phyloP scores from a whole-genome alignment of 2,113 vertebrate genomes.

The Oenanthe oenanthe region DNA sequence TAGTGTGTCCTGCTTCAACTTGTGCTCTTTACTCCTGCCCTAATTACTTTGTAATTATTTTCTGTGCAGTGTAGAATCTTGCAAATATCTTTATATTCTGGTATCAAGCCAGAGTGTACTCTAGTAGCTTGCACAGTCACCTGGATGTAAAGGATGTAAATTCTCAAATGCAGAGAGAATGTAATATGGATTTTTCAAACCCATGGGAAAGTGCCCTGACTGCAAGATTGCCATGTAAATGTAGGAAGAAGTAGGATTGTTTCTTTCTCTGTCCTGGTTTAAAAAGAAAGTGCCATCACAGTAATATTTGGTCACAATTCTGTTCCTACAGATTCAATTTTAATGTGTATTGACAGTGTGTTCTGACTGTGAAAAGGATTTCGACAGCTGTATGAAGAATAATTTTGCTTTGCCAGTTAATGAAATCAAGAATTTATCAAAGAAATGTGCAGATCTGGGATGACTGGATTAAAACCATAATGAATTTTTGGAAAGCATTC shows the following conservation, averaged over 20 bases:
- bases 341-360: background rate
- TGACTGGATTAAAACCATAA: constrained; percentile 68
- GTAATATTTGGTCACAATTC: background rate
- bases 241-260: background rate
- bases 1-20: background rate
- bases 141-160: background rate
- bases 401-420: constrained; percentile 54
- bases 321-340: background rate
- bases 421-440: constrained; percentile 69
- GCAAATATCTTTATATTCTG: constrained; percentile 9
- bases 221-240: background rate
- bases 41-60: constrained; percentile 32
- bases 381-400: constrained; percentile 39
- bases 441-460: constrained; percentile 51
- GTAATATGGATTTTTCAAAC: background rate
- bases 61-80: background rate
- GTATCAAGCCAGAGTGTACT: background rate
- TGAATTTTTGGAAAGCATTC: constrained; percentile 22
- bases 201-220: background rate
- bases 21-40: background rate
- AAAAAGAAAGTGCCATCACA: background rate
- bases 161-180: background rate
- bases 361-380: constrained; percentile 34
- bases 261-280: background rate
- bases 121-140: background rate